Conservation (phyloP, 2,888 invertebrate species). For the Drosophila monieri region DNA sequence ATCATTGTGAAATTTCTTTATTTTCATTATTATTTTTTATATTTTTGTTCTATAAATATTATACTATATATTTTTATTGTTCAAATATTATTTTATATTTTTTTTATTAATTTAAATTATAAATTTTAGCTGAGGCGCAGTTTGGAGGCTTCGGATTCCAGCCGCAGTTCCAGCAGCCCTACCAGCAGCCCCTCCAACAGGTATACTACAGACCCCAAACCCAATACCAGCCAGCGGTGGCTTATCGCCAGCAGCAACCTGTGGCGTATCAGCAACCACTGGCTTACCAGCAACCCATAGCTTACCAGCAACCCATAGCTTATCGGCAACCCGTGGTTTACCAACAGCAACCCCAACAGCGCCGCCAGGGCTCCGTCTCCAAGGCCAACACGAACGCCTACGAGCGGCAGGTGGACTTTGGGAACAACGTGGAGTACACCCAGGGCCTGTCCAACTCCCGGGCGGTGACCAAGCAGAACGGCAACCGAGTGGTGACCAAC, state of each 20-base stretch:
- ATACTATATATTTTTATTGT: neutral
- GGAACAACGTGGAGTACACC: conserved; percentile 63
- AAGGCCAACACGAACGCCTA: conserved; percentile 75
- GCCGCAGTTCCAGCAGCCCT: conserved; percentile 18
- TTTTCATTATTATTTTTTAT: no score
- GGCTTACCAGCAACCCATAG: conserved; percentile 10
- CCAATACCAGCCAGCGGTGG: conserved; percentile 14
- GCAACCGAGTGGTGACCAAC: conserved; percentile 65
- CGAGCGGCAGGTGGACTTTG: conserved; percentile 70
- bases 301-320: conserved; percentile 11
- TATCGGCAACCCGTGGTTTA: conserved; percentile 18
- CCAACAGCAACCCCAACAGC: conserved; percentile 22
- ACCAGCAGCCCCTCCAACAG: conserved; percentile 6
- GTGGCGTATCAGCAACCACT: conserved; percentile 9
- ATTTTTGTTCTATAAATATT: neutral
- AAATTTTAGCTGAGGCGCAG: conserved; percentile 59
- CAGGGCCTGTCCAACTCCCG: conserved; percentile 75
- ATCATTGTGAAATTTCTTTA: no score
- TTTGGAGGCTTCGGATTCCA: conserved; percentile 49
- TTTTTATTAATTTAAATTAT: conserved; percentile 46
- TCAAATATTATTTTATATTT: conserved; percentile 21
- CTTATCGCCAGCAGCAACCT: conserved; percentile 15
- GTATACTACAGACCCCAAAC: conserved; percentile 9
- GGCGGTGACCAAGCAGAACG: conserved; percentile 76
- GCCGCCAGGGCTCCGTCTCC: conserved; percentile 71